Evolutionary conservation across 1,140 invertebrate genomes (phyloP).

Genomic region (Drosophila quadrilineata): DNA sequence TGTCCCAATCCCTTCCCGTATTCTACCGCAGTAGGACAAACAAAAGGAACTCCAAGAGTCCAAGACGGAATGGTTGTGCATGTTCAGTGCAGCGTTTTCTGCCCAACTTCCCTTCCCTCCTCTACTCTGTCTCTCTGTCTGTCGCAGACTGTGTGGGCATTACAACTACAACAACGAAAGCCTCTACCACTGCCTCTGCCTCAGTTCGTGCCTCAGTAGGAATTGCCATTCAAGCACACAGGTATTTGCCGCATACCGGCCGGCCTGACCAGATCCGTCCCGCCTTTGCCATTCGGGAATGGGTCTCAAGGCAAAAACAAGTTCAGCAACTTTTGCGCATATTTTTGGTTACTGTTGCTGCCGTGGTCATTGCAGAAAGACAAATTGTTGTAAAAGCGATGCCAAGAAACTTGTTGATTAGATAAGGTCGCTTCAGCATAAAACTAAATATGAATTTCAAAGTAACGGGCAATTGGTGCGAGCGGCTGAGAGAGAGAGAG

Average conservation of each 20-base stretch:
- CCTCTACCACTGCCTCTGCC: constrained; percentile 2
- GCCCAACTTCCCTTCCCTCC: neutral
- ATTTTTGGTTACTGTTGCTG: constrained; percentile 43
- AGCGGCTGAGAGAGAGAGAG: neutral
- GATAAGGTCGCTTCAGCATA: constrained; percentile 54
- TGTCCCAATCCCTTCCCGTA: neutral
- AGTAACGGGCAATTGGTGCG: neutral
- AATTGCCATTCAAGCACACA: constrained; percentile 19
- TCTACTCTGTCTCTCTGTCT: neutral
- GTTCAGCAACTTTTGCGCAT: constrained; percentile 63
- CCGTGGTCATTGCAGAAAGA: constrained; percentile 26
- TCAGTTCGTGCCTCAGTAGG: constrained; percentile 11
- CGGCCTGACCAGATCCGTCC: constrained; percentile 44
- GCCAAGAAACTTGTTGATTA: constrained; percentile 74
- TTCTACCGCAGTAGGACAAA: constrained; percentile 21
- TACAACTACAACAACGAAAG: constrained; percentile 1
- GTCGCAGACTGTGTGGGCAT: neutral
- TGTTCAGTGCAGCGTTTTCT: constrained; percentile 50
- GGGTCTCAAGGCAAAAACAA: constrained; percentile 49
- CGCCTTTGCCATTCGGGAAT: constrained; percentile 35
- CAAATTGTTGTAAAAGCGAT: constrained; percentile 59
- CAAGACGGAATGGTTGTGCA: constrained; percentile 69
- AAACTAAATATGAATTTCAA: too few relatives aligned
- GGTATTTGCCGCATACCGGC: constrained; percentile 15
- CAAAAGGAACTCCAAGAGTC: constrained; percentile 54